Evolutionary conservation across 2,797 vertebrate species (phyloP).

Genomic region (Sandelia bainsii): DNA sequence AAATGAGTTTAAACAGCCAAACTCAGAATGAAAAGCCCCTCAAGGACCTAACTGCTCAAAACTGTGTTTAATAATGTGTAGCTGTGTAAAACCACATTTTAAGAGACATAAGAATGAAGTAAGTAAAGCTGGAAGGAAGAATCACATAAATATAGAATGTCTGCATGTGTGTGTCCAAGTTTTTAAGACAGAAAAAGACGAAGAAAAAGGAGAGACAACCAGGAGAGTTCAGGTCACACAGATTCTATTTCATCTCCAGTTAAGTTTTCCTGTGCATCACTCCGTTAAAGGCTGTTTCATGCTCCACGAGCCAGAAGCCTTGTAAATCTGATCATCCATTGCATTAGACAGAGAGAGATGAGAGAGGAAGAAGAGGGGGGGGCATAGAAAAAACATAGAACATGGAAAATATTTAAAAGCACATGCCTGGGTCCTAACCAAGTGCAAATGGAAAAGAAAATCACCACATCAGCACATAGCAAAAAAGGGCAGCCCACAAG

Average conservation of each 20-base stretch:
- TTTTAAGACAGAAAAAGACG: conserved; percentile 27
- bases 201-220: conserved; percentile 19
- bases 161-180: conserved; percentile 18
- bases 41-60: conserved; percentile 25
- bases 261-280: conserved; percentile 69
- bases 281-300: conserved; percentile 71
- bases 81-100: conserved; percentile 39
- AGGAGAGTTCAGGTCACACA: conserved; percentile 50
- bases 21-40: conserved; percentile 28
- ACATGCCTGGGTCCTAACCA: conserved; percentile 75
- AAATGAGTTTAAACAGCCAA: conserved; percentile 29
- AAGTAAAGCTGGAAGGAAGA: background rate
- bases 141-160: conserved; percentile 19
- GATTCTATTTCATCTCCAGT: conserved; percentile 72
- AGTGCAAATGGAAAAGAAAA: conserved; percentile 84
- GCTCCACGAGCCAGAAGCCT: conserved; percentile 66
- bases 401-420: conserved; percentile 78
- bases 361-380: conserved; percentile 17
- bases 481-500: conserved; percentile 79
- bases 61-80: conserved; percentile 48
- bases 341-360: conserved; percentile 29
- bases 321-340: conserved; percentile 66
- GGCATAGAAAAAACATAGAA: conserved; percentile 64
- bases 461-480: conserved; percentile 79
- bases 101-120: conserved; percentile 24